Evolutionary conservation across 2,888 invertebrate species (phyloP).

Genomic region (Lochmaea capreae): DNA sequence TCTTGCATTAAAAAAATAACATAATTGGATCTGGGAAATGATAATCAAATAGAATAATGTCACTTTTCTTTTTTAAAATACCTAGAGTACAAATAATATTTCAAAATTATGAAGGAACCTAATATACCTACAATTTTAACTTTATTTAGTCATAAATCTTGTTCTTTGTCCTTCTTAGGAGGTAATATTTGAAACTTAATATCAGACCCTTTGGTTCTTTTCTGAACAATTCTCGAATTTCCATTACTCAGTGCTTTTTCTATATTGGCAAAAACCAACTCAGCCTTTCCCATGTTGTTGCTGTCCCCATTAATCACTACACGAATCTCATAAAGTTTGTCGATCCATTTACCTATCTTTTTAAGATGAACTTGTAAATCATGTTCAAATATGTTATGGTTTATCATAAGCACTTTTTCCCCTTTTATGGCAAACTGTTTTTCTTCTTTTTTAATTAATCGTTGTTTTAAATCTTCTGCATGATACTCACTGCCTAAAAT

Average conservation of each 20-base stretch:
- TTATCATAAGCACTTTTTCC: slow-evolving; percentile 74
- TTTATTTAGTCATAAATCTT: slow-evolving; percentile 50
- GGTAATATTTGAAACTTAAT: slow-evolving; percentile 75
- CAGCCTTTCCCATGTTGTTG: slow-evolving; percentile 64
- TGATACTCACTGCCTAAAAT: slow-evolving; percentile 68
- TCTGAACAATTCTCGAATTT: slow-evolving; percentile 72
- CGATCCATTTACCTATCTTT: slow-evolving; percentile 75
- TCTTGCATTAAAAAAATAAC: too few relatives aligned
- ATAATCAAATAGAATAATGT: not conserved
- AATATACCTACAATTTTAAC: slow-evolving; percentile 29
- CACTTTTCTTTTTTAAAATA: slow-evolving; percentile 17
- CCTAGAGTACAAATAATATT: slow-evolving; percentile 40
- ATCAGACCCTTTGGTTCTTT: slow-evolving; percentile 71
- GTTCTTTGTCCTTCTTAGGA: slow-evolving; percentile 56
- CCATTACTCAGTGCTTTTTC: slow-evolving; percentile 64
- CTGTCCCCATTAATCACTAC: slow-evolving; percentile 69
- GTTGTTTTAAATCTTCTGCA: slow-evolving; percentile 70
- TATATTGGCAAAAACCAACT: slow-evolving; percentile 70
- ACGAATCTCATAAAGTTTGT: slow-evolving; percentile 75
- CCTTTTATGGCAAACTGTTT: slow-evolving; percentile 68
- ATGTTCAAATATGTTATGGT: slow-evolving; percentile 73
- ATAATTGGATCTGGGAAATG: too few relatives aligned
- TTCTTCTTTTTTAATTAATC: slow-evolving; percentile 67
- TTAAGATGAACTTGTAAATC: slow-evolving; percentile 75
- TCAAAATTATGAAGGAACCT: slow-evolving; percentile 37